Percentiles rank a stretch among this genome's conserved stretches.
These are phyloP conservation scores for Plutomurus gul DNA, from an alignment of 1,140 invertebrate genomes.

Conservation along the genomic window DNA sequence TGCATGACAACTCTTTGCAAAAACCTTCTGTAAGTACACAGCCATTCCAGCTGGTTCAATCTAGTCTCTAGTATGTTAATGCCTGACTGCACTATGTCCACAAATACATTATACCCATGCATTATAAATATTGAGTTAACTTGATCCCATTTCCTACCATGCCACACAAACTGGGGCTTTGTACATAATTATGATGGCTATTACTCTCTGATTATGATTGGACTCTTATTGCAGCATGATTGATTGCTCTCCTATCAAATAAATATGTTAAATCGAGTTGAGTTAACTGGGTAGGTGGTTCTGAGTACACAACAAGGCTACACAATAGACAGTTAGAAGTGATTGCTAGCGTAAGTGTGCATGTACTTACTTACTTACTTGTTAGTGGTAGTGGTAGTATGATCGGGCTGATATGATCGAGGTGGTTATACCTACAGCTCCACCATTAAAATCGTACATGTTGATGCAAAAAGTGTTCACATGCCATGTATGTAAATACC, in stretches of 20 bases:
- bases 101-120: too few relatives aligned
- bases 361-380: too few relatives aligned
- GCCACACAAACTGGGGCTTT: background rate
- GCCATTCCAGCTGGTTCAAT: background rate
- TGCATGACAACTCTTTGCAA: slow-evolving; percentile 12
- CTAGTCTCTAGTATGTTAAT: background rate
- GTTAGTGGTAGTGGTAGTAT: too few relatives aligned
- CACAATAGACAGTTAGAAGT: too few relatives aligned
- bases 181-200: background rate
- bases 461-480: too few relatives aligned
- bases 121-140: slow-evolving; percentile 6
- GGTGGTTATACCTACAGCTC: too few relatives aligned
- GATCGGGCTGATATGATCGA: too few relatives aligned
- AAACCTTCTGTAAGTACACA: background rate
- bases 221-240: slow-evolving; percentile 2
- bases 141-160: background rate
- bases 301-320: background rate
- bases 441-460: too few relatives aligned
- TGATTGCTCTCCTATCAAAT: slow-evolving; percentile 18
- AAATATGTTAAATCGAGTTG: background rate
- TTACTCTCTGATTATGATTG: background rate
- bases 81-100: background rate
- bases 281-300: background rate
- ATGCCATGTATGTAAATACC: too few relatives aligned
- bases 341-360: too few relatives aligned